Base-by-base conservation (phyloP, 64 coral and sea anemone genomes). In the Pachyseris speciosa region DNA sequence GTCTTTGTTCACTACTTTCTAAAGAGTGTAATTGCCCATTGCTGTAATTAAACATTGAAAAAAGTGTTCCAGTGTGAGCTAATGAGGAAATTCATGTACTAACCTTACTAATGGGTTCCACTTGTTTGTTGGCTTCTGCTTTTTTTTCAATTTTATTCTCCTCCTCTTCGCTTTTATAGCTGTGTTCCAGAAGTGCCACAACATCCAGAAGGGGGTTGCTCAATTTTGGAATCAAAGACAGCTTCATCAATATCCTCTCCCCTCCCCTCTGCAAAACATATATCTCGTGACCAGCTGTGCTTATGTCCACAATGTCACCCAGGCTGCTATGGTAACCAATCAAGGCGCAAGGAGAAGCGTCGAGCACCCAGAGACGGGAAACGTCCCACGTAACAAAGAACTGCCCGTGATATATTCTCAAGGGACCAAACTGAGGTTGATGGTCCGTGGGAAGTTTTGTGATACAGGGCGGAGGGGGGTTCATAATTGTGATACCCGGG, bases 371-470 rank as follows among this genome's bases (percentile, higher is more conserved):
- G 4, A 99, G 69, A 7, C 80, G 90, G 5, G 78, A 67, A 0
- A 43, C 52, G 64, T 99, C 87, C 97, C 97, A 99, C 4, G 97
- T 90, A 4, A 95, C 72, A 47, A 99, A 87, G 69, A 95, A 99
- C 65, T 95, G 90, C 4, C 93, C 93, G 73, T 95, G 86, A 26
- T 81, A 95, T 12, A 89, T 34, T 64, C 91, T 37, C 1, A 99
- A 84, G 20, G 29, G 71, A 17, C 90, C 90, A 63, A 99, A 93
- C 67, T 99, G 97, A 7, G 63, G 74, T 90, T 76, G 39, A 30
- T 22, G 30, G 20, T 39, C 39, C 7, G 45, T 7, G 15, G 79
- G 11, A 65, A 72, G 40, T 31, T 60, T 69, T 38, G 37, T 89
- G 13, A 78, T 20, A 9, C 49, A 41, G 32, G 78, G 25, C 6